Base-by-base conservation (phyloP, 1,140 invertebrate genomes). In the Leptestheria dahalacensis region DNA sequence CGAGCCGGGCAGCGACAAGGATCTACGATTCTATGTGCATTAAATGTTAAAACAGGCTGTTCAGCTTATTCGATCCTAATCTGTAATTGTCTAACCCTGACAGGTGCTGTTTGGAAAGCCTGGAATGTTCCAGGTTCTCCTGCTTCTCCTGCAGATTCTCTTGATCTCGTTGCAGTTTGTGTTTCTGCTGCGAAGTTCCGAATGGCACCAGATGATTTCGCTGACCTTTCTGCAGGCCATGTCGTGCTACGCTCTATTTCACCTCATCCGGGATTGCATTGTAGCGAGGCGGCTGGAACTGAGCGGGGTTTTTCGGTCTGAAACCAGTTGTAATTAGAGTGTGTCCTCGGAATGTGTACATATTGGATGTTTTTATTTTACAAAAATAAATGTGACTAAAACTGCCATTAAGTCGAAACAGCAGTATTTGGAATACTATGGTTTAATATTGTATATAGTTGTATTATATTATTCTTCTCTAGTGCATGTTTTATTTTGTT, bases 191-290 rank as follows among this genome's bases (percentile, higher is more conserved):
- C 78, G 84, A 49, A 82, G 83, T 1, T 79, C 80, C 9, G 84
- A 91, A 65, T 98, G 93, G 93, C 88, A 94, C 72, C 85, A 93
- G 69, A 80, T 94, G 28, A 67, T 96, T 9, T 89, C 91, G 20
- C 77, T 93, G 61, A 80, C 86, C 12, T 75, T 93, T 28, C 74
- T 96, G 24, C 77, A 93, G 10, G 83, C 91, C 66, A 86, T 88
- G 51, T 94, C 94, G 71, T 93, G 93, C 72, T 86, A 91, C 65
- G 86, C 90, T 1, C 76, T 97, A 4, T 96, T 90, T 66, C 92
- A 93, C 73, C 75, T 94, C 55, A 75, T 84, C 3, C 77, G 91
- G 57, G 90, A 96, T 70, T 88, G 85, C 70, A 72, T 93, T 0
- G 80, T 95, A 6, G 15, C 33, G 6, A 41, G 33, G 15, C 33